Conservation (phyloP, 37 sponge, comb jelly and placozoan genomes). For the Aplysina aerophoba region DNA sequence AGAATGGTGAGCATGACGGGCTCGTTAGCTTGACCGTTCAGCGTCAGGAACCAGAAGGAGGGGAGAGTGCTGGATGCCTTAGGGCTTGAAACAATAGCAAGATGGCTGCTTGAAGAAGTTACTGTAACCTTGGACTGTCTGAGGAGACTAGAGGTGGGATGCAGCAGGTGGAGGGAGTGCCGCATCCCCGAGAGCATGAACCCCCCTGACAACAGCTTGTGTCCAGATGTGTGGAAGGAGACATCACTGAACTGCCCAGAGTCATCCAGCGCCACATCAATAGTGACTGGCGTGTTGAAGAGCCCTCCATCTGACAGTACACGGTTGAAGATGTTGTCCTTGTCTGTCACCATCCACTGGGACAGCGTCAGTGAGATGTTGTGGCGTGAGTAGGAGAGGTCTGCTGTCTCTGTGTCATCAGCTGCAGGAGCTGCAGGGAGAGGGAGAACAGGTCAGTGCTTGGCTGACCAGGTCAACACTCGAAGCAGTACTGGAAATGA, state of each 20-base stretch:
- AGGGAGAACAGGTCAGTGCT: background rate
- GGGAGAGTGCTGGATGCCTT: background rate
- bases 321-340: constrained; percentile 19
- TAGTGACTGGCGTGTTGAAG: background rate
- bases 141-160: background rate
- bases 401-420: background rate
- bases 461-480: too few relatives aligned
- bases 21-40: background rate
- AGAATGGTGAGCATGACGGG: background rate
- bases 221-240: background rate
- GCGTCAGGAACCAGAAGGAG: background rate
- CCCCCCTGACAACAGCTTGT: background rate
- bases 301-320: constrained; percentile 12
- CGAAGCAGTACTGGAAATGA: too few relatives aligned
- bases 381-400: background rate
- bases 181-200: background rate
- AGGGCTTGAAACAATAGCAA: constrained; percentile 1
- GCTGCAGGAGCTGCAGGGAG: background rate
- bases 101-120: background rate
- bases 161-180: background rate
- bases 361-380: constrained; percentile 1
- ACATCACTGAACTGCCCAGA: background rate
- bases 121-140: too few relatives aligned
- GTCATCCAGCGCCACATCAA: background rate
- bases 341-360: constrained; percentile 15